Base-by-base conservation (phyloP, 2,113 vertebrate species). In the Excalfactoria chinensis region DNA sequence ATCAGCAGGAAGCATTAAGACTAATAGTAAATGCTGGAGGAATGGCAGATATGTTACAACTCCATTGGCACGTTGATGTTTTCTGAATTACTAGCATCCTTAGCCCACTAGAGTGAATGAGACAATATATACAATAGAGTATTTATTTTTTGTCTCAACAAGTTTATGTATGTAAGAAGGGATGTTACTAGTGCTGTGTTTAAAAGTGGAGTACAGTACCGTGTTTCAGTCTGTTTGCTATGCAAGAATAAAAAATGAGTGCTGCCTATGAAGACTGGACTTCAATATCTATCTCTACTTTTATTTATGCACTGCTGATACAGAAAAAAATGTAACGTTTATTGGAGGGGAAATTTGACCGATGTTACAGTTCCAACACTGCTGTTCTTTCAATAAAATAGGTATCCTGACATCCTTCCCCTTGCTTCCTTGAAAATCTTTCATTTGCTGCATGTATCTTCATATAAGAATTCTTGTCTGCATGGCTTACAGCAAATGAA, bases 1-100 rank as follows among this genome's bases (percentile, higher is more conserved):
- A 93, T 84, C 84, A 67, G 40, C 53, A 77, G 92, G 81, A 96
- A 91, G 84, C 83, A 85, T 89, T 88, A 92, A 94, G 40, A 63
- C 75, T 89, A 46, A 69, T 86, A 70, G 95, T 95, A 94, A 97
- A 96, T 95, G 76, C 84, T 89, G 40, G 35, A n/a, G 63, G 81
- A 96, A 73, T 40, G 79, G 74, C 83, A 91, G 84, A 74, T 86
- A 79, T 51, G 40, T 93, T 93, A 66, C 70, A 88, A 86, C 72
- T 85, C 5, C 83, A 87, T 69, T 73, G 78, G 70, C 91, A n/a
- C 35, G 73, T 71, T 88, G 73, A 74, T 93, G 62, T 63, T 96
- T 94, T 73, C 82, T 78, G 64, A 93, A 91, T 88, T 23, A 3
- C 68, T 96, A 75, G 80, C 60, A 25, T 86, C 73, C 88, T 67